A percentile compares a stretch with the other conserved stretches of the same genome.
These are phyloP conservation scores for Leucoraja erinaceus DNA, from an alignment of 2,113 vertebrate genomes.

Conservation along the genomic window DNA sequence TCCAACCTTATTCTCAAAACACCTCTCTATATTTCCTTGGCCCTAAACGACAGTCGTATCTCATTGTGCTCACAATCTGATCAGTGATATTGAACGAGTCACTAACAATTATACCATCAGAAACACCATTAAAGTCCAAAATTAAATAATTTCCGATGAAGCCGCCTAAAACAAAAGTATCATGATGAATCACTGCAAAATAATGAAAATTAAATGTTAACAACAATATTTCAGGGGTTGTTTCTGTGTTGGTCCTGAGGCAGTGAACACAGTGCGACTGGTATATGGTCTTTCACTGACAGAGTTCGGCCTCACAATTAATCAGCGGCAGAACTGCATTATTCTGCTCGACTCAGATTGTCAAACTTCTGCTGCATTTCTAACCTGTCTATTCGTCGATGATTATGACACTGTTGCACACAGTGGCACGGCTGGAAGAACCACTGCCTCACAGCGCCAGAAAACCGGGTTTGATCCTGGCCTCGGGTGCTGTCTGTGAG, in stretches of 20 bases:
- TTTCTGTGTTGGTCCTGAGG: neutral
- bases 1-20: conserved; percentile 18
- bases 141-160: conserved; percentile 7
- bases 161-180: neutral
- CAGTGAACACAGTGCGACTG: neutral
- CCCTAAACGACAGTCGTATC: neutral
- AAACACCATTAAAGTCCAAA: conserved; percentile 23
- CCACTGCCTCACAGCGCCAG: no score
- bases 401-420: neutral
- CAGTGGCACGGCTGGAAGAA: no score
- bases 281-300: conserved; percentile 1
- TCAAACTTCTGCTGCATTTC: neutral
- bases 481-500: no score
- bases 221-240: neutral
- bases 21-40: neutral
- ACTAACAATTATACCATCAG: neutral
- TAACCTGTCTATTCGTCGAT: neutral
- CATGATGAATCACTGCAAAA: neutral
- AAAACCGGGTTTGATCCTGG: no score
- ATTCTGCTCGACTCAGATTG: neutral
- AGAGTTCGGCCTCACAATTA: neutral
- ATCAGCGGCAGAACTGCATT: neutral
- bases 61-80: neutral
- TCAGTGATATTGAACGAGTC: conserved; percentile 22
- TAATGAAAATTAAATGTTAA: conserved; percentile 12